phyloP scores from a whole-genome alignment of 1,140 invertebrate genomes.

The Drosophila rufa region DNA sequence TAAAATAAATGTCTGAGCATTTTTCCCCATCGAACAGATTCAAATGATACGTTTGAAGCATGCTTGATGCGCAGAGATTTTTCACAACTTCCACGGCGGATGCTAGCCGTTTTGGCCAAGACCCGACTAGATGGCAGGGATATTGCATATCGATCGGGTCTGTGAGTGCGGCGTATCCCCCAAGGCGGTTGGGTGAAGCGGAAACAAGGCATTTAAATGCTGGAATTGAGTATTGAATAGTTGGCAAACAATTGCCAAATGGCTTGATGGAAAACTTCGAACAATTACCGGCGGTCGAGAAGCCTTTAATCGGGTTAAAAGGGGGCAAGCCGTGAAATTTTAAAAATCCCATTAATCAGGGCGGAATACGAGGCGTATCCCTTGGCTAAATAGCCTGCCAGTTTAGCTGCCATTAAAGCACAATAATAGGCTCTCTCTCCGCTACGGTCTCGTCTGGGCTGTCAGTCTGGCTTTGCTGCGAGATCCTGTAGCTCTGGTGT shows the following conservation, averaged over 20 bases:
- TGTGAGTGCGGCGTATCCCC: conserved; percentile 7
- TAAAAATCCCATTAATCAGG: conserved; percentile 72
- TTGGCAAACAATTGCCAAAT: conserved; percentile 40
- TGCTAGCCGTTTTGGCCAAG: conserved; percentile 46
- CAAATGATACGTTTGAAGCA: conserved; percentile 65
- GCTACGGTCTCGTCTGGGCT: conserved; percentile 12
- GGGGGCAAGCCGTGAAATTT: conserved; percentile 3
- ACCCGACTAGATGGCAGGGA: conserved; percentile 25
- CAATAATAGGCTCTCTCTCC: conserved; percentile 57
- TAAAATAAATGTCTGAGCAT: conserved; percentile 60
- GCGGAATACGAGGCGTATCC: conserved; percentile 34
- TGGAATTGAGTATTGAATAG: conserved; percentile 59
- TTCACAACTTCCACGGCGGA: conserved; percentile 59
- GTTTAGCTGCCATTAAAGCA: conserved; percentile 75
- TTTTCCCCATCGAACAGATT: conserved; percentile 45
- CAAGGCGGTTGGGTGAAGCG: conserved; percentile 24
- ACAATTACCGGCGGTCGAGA: neutral
- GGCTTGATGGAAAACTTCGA: conserved; percentile 8
- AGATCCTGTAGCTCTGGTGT: conserved; percentile 23
- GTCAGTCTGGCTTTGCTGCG: conserved; percentile 17
- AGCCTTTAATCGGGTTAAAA: conserved; percentile 11
- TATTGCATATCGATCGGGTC: conserved; percentile 47
- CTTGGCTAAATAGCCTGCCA: conserved; percentile 58
- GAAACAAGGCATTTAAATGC: conserved; percentile 53
- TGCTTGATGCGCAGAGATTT: conserved; percentile 56